Evolutionary conservation across 2,888 invertebrate species (phyloP), one percentile per base, ranked within the genome.

Genomic region (Diabrotica balteata): DNA sequence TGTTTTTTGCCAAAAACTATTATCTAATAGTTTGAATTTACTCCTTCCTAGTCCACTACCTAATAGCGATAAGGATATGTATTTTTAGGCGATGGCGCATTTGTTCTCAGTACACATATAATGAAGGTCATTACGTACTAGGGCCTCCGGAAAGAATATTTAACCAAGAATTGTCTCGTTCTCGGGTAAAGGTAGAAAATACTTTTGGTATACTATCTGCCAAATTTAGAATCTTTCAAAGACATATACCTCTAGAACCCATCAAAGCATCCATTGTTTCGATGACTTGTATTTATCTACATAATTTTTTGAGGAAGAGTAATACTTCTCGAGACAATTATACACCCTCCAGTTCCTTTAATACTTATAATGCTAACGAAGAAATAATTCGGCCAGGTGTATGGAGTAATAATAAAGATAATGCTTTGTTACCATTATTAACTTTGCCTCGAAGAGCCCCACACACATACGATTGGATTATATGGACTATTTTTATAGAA

Each of bases 201-300:
- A 65, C 46, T 53, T 71, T 72, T 45, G 72, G 70, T 8, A 67
- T 72, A 50, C 50, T 68, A 54, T 45, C 65, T 49, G 44, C 58
- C 2, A 76, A 77, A 42, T 78, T 79, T 61, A 75, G 77, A 60
- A 67, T 77, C 70, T 73, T 77, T 62, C 63, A 63, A 49, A 75
- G 71, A 66, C 71, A 77, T 46, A 76, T 78, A 59, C 64, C 73
- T 11, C 61, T 78, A 51, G 68, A 69, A 66, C 75, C 75, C 53
- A 62, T 69, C 54, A 77, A 75, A 71, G 69, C 67, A 72, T 71
- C 75, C 72, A 63, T 73, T 62, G 72, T 70, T 54, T 67, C 72
- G 70, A 70, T 75, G 69, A 73, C 76, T 58, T 77, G 77, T 51
- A 46, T 64, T 32, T 62, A 70, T 44, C 59, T 72, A 11, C 72